phyloP scores from a whole-genome alignment of 2,113 vertebrate genomes.

The Sakesphorus luctuosus region DNA sequence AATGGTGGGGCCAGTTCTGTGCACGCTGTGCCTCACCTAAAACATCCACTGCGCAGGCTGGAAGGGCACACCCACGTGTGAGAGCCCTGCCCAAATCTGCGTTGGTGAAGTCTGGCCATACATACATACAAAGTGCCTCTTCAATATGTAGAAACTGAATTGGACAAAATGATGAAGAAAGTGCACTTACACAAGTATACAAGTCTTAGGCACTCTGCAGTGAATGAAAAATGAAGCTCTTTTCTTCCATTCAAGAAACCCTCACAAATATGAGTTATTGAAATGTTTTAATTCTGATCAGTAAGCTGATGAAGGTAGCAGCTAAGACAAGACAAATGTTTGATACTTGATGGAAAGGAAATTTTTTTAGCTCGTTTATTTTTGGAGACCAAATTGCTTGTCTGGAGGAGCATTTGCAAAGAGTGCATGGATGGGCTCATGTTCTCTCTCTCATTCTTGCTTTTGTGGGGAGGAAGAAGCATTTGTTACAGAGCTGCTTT shows the following conservation, averaged over 20 bases:
- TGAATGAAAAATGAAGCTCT: not conserved
- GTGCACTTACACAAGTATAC: not conserved
- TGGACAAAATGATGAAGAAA: not conserved
- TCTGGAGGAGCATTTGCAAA: accelerated
- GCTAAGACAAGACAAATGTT: not conserved
- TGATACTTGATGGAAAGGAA: not conserved
- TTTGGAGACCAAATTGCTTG: not conserved
- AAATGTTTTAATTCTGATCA: not conserved
- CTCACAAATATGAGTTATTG: not conserved
- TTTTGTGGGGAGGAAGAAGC: not conserved
- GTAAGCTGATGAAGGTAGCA: not conserved
- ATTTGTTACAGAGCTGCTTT: conserved; percentile 23
- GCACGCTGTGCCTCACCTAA: no score
- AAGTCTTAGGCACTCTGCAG: not conserved
- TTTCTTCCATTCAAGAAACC: not conserved
- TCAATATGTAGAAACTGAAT: not conserved
- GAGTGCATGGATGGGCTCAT: not conserved
- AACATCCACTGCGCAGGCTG: no score
- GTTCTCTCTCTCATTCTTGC: not conserved
- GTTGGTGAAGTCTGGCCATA: no score
- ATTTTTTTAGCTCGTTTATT: not conserved
- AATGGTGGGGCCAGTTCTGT: no score
- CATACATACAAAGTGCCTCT: not conserved
- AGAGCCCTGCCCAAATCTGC: no score
- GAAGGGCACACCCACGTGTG: no score